Percentiles rank a stretch among this genome's conserved stretches.
Evolutionary conservation across 1,140 invertebrate genomes (phyloP).

Genomic region (Coptotermes formosanus): DNA sequence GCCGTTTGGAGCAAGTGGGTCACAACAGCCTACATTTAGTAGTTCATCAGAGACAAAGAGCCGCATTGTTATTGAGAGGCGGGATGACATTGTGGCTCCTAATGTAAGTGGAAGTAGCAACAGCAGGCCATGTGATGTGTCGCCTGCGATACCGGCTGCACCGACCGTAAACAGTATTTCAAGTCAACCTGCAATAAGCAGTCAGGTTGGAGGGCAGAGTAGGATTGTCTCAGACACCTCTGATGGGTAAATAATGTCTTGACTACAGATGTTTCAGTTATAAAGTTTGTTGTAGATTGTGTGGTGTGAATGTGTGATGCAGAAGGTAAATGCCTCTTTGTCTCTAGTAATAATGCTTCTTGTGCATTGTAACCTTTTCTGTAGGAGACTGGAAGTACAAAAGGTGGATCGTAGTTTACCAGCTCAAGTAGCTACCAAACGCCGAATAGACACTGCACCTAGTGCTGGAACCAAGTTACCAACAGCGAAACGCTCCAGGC

Average conservation of each 20-base stretch:
- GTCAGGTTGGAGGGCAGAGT: neutral
- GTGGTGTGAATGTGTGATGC: too few relatives aligned
- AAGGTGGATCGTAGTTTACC: neutral
- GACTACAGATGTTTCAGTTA: too few relatives aligned
- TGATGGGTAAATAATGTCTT: neutral
- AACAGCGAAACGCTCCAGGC: neutral
- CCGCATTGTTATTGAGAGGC: conserved; percentile 77
- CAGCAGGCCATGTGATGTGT: neutral
- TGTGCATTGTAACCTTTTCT: neutral
- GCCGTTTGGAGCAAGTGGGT: conserved; percentile 43
- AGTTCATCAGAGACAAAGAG: conserved; percentile 76
- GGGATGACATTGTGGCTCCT: conserved; percentile 66
- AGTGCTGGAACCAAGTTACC: conserved; percentile 2
- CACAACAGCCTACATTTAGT: conserved; percentile 61
- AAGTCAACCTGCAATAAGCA: neutral
- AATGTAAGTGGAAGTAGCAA: conserved; percentile 51
- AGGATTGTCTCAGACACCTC: neutral
- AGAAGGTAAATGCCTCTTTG: too few relatives aligned
- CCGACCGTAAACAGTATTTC: neutral
- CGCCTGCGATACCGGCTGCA: neutral
- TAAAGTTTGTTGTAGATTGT: too few relatives aligned
- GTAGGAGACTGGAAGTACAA: neutral
- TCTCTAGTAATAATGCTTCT: too few relatives aligned
- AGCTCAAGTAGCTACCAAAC: neutral
- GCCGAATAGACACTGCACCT: neutral